phyloP scores from a whole-genome alignment of 2,888 invertebrate species.

The Balanococcus diminutus region DNA sequence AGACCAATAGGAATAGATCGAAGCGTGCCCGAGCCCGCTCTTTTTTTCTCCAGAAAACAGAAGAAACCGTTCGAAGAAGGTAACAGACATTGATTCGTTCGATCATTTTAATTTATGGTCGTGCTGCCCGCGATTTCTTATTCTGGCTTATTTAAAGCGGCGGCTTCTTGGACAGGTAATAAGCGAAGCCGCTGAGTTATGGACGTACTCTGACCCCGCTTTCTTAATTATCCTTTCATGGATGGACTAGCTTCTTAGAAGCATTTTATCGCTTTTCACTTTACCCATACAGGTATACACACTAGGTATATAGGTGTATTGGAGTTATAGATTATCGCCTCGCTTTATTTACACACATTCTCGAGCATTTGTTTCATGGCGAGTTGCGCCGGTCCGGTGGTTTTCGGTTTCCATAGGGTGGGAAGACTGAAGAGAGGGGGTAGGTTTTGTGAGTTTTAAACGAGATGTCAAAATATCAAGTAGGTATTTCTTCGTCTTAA shows the following conservation, averaged over 20 bases:
- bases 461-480: too few relatives aligned
- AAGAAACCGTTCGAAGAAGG: not conserved
- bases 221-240: slow-evolving; percentile 47
- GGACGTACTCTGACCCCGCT: slow-evolving; percentile 51
- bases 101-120: slow-evolving; percentile 53
- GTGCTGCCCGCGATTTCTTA: slow-evolving; percentile 52
- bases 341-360: not conserved
- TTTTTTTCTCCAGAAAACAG: not conserved
- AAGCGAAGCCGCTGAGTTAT: slow-evolving; percentile 52
- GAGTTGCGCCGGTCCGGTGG: too few relatives aligned
- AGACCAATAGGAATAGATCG: too few relatives aligned
- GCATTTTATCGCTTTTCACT: slow-evolving; percentile 42
- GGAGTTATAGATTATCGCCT: not conserved
- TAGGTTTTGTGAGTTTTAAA: too few relatives aligned
- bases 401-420: too few relatives aligned
- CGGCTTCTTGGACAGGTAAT: slow-evolving; percentile 52
- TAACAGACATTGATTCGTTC: slow-evolving; percentile 47
- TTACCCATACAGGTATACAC: not conserved
- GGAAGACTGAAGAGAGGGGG: too few relatives aligned
- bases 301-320: too few relatives aligned
- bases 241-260: slow-evolving; percentile 48
- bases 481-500: too few relatives aligned
- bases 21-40: not conserved
- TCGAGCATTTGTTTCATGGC: too few relatives aligned
- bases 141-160: slow-evolving; percentile 48